A percentile compares a stretch with the other conserved stretches of the same genome.
Evolutionary conservation across 2,797 vertebrate genomes (phyloP).

Genomic region (Ciconia nigra): DNA sequence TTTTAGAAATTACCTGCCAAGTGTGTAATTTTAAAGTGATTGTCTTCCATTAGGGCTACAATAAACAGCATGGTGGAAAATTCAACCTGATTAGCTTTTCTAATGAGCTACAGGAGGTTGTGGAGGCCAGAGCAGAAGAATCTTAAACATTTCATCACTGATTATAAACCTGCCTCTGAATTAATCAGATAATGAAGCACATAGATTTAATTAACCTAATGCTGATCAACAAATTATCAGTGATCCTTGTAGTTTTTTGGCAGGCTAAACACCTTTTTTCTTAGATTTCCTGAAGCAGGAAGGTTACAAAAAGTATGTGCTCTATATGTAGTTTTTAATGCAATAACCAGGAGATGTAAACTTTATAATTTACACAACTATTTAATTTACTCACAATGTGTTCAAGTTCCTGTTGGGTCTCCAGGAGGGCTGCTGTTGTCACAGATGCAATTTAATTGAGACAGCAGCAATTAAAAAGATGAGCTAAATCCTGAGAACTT

Average conservation of each 20-base stretch:
- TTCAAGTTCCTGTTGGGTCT: background rate
- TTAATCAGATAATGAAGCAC: slow-evolving; percentile 61
- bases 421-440: background rate
- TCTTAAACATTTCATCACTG: slow-evolving; percentile 58
- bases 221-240: slow-evolving; percentile 47
- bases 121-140: slow-evolving; percentile 27
- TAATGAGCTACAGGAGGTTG: slow-evolving; percentile 65
- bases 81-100: slow-evolving; percentile 60
- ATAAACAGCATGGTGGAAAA: slow-evolving; percentile 65
- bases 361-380: background rate
- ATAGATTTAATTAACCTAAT: slow-evolving; percentile 47
- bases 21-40: slow-evolving; percentile 63
- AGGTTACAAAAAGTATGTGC: background rate
- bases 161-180: slow-evolving; percentile 56
- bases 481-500: background rate
- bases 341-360: background rate
- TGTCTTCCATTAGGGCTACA: slow-evolving; percentile 59
- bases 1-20: slow-evolving; percentile 60
- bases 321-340: background rate
- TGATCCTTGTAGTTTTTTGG: background rate
- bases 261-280: background rate
- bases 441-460: slow-evolving; percentile 14
- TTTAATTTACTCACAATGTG: slow-evolving; percentile 9
- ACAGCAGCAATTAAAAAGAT: slow-evolving; percentile 15
- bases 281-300: background rate